Percentiles rank a stretch among this genome's conserved stretches.
Conservation (phyloP, 2,888 invertebrate genomes). For the Metellina segmentata region DNA sequence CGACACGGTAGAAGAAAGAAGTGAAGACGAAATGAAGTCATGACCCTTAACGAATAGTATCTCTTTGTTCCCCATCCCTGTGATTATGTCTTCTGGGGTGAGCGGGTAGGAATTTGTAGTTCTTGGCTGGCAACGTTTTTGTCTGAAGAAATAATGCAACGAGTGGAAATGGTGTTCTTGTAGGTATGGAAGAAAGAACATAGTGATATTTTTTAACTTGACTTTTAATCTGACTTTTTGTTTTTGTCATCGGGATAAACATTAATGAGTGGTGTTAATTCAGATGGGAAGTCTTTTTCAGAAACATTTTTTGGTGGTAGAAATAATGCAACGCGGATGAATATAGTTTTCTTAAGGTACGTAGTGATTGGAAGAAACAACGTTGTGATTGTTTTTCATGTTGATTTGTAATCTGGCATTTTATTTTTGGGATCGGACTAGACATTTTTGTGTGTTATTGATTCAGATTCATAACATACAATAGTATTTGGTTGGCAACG, state of each 20-base stretch:
- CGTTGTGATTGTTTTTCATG: neutral
- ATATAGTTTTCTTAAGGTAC: neutral
- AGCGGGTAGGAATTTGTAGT: conserved; percentile 7
- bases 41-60: conserved; percentile 14
- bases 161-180: neutral
- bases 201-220: no score
- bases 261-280: no score
- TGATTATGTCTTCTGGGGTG: conserved; percentile 1
- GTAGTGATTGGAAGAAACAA: neutral
- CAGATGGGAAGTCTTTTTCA: no score
- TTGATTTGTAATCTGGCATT: no score
- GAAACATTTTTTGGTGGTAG: no score
- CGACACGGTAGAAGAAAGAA: neutral
- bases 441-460: no score
- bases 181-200: neutral
- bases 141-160: no score
- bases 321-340: neutral
- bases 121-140: neutral
- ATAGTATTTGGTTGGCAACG: no score
- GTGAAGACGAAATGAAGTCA: conserved; percentile 23
- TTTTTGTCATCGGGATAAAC: no score
- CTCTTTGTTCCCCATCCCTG: conserved; percentile 11
- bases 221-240: no score
- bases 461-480: no score
- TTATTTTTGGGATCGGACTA: no score